phyloP scores from a whole-genome alignment of 2,113 vertebrate species.

The Myanophis thanlyinensis region DNA sequence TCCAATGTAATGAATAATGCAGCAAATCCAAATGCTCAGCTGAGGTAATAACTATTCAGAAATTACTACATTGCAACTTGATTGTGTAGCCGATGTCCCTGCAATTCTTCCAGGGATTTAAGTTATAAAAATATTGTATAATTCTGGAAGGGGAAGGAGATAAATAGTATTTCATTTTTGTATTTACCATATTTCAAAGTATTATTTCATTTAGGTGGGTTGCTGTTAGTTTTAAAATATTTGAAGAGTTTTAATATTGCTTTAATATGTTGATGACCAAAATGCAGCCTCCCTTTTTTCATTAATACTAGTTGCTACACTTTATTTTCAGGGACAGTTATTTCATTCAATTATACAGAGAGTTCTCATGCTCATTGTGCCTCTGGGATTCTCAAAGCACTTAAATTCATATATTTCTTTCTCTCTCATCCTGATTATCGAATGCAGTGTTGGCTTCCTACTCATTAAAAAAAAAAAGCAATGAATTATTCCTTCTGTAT shows the following conservation, averaged over 20 bases:
- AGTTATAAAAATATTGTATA: conserved; percentile 61
- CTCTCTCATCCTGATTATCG: neutral
- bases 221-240: conserved; percentile 43
- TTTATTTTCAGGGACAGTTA: conserved; percentile 17
- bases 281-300: neutral
- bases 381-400: neutral
- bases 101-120: conserved; percentile 54
- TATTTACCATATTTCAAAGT: neutral
- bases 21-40: conserved; percentile 48
- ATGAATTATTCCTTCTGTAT: conserved; percentile 37
- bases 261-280: neutral
- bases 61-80: conserved; percentile 33
- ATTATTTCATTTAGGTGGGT: conserved; percentile 47
- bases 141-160: neutral
- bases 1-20: conserved; percentile 51
- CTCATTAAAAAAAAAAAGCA: neutral
- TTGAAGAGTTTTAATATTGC: neutral
- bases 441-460: conserved; percentile 13
- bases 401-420: neutral
- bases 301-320: neutral
- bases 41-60: conserved; percentile 42
- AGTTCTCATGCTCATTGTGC: neutral
- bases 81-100: conserved; percentile 62
- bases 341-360: neutral
- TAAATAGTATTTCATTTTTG: conserved; percentile 21